Conservation (phyloP, 2,888 invertebrate genomes). For the Thecophora atra region DNA sequence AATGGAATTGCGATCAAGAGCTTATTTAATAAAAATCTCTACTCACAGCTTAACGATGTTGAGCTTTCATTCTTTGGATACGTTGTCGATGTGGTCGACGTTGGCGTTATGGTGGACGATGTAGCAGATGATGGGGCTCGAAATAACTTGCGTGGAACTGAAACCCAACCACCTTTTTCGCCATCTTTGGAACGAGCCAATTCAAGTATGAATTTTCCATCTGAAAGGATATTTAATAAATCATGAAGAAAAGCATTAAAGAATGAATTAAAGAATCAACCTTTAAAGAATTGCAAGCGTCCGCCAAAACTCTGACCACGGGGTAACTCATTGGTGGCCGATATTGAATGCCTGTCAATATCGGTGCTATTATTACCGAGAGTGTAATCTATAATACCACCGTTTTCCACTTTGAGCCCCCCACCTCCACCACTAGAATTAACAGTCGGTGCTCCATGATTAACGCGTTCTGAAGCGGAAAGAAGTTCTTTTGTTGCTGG, state of each 20-base stretch:
- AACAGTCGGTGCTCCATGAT: conserved; percentile 32
- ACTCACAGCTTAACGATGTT: conserved; percentile 82
- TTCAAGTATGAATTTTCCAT: conserved; percentile 91
- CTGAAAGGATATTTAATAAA: conserved; percentile 65
- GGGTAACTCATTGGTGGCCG: conserved; percentile 48
- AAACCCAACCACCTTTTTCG: conserved; percentile 87
- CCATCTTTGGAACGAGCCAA: conserved; percentile 80
- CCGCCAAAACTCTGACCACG: conserved; percentile 55
- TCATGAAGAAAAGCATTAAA: neutral
- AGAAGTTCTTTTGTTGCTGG: conserved; percentile 30
- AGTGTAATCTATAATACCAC: conserved; percentile 56
- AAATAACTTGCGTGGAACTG: conserved; percentile 87
- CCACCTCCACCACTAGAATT: conserved; percentile 22
- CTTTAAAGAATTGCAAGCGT: conserved; percentile 66
- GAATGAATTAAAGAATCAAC: conserved; percentile 48
- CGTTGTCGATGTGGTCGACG: conserved; percentile 58
- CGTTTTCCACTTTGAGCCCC: conserved; percentile 42
- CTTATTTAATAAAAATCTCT: conserved; percentile 5
- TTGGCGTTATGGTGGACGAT: conserved; percentile 69
- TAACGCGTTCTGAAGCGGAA: conserved; percentile 31
- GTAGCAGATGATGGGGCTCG: conserved; percentile 81
- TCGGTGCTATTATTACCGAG: conserved; percentile 50
- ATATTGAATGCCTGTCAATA: conserved; percentile 58
- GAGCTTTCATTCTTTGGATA: conserved; percentile 77
- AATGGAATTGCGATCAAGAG: neutral